Evolutionary conservation across 2,797 vertebrate genomes (phyloP).

Genomic region (Anniella stebbinsi): DNA sequence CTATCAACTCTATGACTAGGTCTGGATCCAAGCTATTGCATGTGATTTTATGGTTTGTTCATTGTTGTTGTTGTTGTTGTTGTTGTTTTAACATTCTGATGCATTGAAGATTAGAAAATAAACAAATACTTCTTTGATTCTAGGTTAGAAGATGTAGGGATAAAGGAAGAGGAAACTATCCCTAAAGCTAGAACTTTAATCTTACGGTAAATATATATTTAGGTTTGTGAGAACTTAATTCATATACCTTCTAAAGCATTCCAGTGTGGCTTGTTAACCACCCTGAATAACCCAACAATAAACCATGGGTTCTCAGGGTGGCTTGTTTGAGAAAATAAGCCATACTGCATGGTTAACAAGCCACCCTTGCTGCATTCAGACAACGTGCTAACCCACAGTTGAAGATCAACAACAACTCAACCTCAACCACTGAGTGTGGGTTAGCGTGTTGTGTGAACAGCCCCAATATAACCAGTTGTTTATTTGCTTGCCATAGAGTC

Average conservation of each 20-base stretch:
- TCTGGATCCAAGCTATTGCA: no score
- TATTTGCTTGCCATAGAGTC: neutral
- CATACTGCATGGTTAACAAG: no score
- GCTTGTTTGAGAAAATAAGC: no score
- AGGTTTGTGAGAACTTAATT: neutral
- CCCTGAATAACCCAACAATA: no score
- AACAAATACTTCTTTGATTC: neutral
- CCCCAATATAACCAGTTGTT: neutral
- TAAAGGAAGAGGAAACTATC: neutral
- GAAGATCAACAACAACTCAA: no score
- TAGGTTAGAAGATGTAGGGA: neutral
- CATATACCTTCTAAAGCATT: neutral
- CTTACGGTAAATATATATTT: constrained; percentile 15
- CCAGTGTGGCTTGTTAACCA: no score
- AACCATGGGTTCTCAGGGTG: no score
- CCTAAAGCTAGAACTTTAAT: neutral
- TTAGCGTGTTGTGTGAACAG: no score
- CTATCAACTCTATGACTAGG: neutral
- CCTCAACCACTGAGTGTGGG: no score
- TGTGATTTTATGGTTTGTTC: neutral
- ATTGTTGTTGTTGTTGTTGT: neutral
- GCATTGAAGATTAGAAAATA: neutral
- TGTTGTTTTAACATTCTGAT: neutral
- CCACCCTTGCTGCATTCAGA: no score
- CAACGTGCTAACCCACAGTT: no score